Evolutionary conservation across 2,888 invertebrate species (phyloP), one percentile per base, ranked within the genome.

Genomic region (Pachydiplax longipennis): DNA sequence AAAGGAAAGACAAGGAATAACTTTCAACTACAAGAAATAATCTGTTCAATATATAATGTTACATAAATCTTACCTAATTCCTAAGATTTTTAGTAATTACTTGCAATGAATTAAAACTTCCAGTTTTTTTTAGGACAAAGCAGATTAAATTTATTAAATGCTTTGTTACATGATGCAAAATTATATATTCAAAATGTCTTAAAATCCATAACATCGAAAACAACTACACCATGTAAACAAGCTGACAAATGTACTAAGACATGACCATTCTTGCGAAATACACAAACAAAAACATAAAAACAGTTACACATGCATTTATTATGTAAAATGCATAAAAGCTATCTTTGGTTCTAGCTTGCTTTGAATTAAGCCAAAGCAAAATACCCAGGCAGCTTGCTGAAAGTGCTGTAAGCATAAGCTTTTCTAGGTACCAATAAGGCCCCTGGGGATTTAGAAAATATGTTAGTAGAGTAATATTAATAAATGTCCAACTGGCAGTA

Each of bases 271-370:
- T 35, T 35, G 61, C 87, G 37, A 87, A 83, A 65, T 87, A 87
- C 87, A 87, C 87, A 65, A 87, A 87, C 61, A 87, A 87, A 87
- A 87, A 87, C 61, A 87, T 87, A 87, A 83, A 53, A 87, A 87
- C 87, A 87, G 87, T 87, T 87, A 87, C 87, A 87, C 87, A 87
- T 87, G 87, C 87, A 87, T 87, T 87, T 87, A 87, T 87, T 87
- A 87, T 65, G 35, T 65, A 87, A 87, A 87, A 87, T 87, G 87
- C 87, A 87, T 31, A 87, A 61, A n/a, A 87, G 87, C 87, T 61
- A 87, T 87, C 87, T 87, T 87, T 87, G 87, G 87, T 87, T 83
- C 87, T 87, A 87, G 87, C 87, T 87, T 87, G 87, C 87, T 87
- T 87, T 87, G 87, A 87, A 87, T 61, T 87, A 87, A 87, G 87